These are phyloP conservation scores for Phengaris alcon DNA, from an alignment of 2,888 invertebrate genomes.

Conservation along the genomic window DNA sequence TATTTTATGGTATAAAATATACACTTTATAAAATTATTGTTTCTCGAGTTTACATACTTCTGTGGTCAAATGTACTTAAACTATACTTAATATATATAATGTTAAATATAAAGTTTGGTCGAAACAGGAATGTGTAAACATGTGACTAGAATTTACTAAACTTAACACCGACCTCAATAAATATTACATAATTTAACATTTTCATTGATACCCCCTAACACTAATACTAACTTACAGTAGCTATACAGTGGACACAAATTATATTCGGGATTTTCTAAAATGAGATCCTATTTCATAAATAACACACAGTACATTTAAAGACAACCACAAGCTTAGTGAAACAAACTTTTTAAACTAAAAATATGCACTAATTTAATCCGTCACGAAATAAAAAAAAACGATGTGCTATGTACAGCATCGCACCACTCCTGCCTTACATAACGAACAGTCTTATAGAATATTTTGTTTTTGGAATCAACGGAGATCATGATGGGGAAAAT, in stretches of 20 bases:
- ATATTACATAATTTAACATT: conserved; percentile 70
- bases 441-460: conserved; percentile 54
- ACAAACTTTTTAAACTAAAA: conserved; percentile 20
- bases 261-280: conserved; percentile 56
- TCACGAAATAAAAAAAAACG: conserved; percentile 12
- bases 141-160: conserved; percentile 79
- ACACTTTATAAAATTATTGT: neutral
- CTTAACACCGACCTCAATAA: conserved; percentile 76
- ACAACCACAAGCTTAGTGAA: conserved; percentile 22
- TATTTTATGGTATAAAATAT: neutral
- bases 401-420: conserved; percentile 13
- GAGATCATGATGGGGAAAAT: conserved; percentile 55
- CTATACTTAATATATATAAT: conserved; percentile 46
- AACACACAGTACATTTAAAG: conserved; percentile 12
- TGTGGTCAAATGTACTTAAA: conserved; percentile 32
- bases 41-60: neutral
- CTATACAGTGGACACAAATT: conserved; percentile 42
- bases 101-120: conserved; percentile 71
- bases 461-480: conserved; percentile 55
- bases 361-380: conserved; percentile 14
- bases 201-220: conserved; percentile 51
- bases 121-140: conserved; percentile 79
- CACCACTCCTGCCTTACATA: conserved; percentile 24
- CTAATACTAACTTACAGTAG: conserved; percentile 47
- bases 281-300: conserved; percentile 63